Conservation (phyloP, 2,797 vertebrate species). For the Centroberyx gerrardi region DNA sequence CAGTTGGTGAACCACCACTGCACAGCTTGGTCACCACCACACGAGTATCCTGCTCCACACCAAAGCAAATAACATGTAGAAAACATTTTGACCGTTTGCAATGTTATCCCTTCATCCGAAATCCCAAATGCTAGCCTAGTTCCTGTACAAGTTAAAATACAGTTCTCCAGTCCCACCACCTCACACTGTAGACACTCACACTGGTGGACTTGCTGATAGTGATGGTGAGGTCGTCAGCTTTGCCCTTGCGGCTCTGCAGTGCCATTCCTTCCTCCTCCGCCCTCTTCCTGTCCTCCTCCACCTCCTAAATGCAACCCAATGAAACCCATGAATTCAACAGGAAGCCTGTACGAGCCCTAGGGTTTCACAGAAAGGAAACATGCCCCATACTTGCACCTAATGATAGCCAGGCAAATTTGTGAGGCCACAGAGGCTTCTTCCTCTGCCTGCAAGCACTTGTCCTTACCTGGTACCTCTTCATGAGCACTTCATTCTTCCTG, state of each 20-base stretch:
- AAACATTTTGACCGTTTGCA: conserved; percentile 10
- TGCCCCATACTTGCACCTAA: not conserved
- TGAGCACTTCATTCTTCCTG: conserved; percentile 95
- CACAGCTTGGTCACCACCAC: conserved; percentile 90
- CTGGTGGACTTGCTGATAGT: conserved; percentile 94
- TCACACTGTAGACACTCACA: conserved; percentile 81
- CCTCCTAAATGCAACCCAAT: conserved; percentile 87
- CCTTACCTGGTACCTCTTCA: conserved; percentile 94
- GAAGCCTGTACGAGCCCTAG: conserved; percentile 5
- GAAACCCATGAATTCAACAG: conserved; percentile 43
- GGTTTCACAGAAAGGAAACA: not conserved
- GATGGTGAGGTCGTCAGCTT: conserved; percentile 92
- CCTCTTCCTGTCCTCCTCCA: conserved; percentile 95
- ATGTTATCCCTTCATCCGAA: too few relatives aligned
- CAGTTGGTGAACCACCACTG: conserved; percentile 65
- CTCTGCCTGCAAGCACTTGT: conserved; percentile 10
- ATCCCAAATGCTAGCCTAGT: too few relatives aligned
- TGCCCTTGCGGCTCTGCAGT: conserved; percentile 87
- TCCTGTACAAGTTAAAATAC: not conserved
- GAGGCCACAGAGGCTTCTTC: not conserved
- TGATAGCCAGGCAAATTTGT: not conserved
- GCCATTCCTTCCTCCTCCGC: conserved; percentile 94
- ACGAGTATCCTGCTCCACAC: conserved; percentile 89
- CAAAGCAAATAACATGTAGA: conserved; percentile 10
- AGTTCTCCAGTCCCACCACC: not conserved